Base-by-base conservation (phyloP, 2,797 vertebrate species). In the Atherinosoma microstoma region DNA sequence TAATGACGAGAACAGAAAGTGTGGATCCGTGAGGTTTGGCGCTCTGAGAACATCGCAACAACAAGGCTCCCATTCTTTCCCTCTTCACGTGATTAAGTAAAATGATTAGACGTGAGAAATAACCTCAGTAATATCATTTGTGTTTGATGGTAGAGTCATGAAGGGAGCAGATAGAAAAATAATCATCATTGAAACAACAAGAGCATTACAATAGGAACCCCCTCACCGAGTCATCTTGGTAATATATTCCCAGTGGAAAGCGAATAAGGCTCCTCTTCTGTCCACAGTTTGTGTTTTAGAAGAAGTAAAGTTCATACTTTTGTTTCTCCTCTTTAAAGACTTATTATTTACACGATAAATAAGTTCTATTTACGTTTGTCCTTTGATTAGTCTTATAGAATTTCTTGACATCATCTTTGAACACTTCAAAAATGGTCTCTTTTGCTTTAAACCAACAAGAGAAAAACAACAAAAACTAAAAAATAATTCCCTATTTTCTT, bases 291-390 rank as follows among this genome's bases (percentile, higher is more conserved):
- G 88, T 85, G 89, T 92, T 87, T 88, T 85, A 93, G 91, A 93
- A 94, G 92, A 94, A 94, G 92, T 88, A 32, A 81, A 90, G 91
- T 93, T 89, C 87, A 82, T 89, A 85, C 83, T 83, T 84, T 86
- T 89, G 88, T 67, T 51, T 40, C 57, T 79, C 83, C 67, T 85
- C 84, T 81, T 91, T 90, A 91, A 88, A 93, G 86, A 91, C 89
- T 91, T 90, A 88, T 84, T 95, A 95, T 95, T 90, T 95, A 95
- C 95, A 95, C 73, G 89, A 94, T 94, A 94, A 94, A 94, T 94
- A 94, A 90, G 91, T 92, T 93, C 92, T 80, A 87, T 89, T 87
- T 58, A 67, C 82, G 84, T 89, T 71, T 82, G 85, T 91, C 90
- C 80, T 80, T 88, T 86, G 67, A 79, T 89, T 83, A 78, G 69